Conservation (phyloP, 2,888 invertebrate species). For the Eupithecia subfuscata region DNA sequence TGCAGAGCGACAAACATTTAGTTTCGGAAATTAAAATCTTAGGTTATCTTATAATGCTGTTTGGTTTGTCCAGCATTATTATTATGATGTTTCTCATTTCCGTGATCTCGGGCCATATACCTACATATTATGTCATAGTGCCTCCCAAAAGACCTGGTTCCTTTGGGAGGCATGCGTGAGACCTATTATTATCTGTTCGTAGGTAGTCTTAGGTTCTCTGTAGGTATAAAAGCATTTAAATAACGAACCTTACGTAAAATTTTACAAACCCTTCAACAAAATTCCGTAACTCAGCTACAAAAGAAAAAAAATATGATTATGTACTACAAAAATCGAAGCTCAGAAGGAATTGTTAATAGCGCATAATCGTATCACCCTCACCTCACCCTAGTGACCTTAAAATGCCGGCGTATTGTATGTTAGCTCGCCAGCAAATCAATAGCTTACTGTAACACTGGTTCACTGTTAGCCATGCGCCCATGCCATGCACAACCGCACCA, state of each 20-base stretch:
- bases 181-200: too few relatives aligned
- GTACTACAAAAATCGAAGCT: background rate
- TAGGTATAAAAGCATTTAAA: background rate
- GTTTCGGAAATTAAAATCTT: background rate
- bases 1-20: background rate
- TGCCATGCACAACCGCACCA: conserved; percentile 13
- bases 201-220: background rate
- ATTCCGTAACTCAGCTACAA: background rate
- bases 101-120: too few relatives aligned
- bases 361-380: conserved; percentile 29
- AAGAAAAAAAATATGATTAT: background rate
- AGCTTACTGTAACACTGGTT: conserved; percentile 14
- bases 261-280: background rate
- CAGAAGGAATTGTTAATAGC: conserved; percentile 10
- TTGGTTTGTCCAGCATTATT: too few relatives aligned
- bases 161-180: too few relatives aligned
- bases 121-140: too few relatives aligned
- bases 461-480: conserved; percentile 2
- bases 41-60: background rate
- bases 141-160: too few relatives aligned
- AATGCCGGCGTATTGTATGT: conserved; percentile 19
- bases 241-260: background rate
- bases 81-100: too few relatives aligned
- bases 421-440: conserved; percentile 25
- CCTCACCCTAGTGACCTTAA: conserved; percentile 35